phyloP scores from a whole-genome alignment of 1,140 invertebrate species.

The Papilio aristodemus region DNA sequence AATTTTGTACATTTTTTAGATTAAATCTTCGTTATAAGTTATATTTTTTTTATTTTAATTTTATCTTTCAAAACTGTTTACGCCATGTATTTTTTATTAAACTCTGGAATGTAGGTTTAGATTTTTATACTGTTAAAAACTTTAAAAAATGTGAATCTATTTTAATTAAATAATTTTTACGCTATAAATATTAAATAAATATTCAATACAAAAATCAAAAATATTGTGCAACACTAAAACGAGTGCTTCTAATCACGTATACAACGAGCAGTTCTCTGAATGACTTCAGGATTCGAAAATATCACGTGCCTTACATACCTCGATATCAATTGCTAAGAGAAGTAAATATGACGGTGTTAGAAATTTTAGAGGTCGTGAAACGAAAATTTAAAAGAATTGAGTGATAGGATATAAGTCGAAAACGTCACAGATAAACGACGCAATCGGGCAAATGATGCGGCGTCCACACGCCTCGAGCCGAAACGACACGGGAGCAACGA shows the following conservation, averaged over 20 bases:
- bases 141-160: too few species aligned
- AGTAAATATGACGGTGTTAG: slow-evolving; percentile 40
- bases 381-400: slow-evolving; percentile 29
- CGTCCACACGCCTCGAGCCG: not conserved
- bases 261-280: slow-evolving; percentile 11
- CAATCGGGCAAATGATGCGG: slow-evolving; percentile 22
- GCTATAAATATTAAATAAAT: not conserved
- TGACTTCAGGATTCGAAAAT: not conserved
- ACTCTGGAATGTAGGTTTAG: too few species aligned
- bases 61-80: too few species aligned
- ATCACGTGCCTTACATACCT: slow-evolving; percentile 26
- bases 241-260: slow-evolving; percentile 44
- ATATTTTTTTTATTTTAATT: too few species aligned
- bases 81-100: too few species aligned
- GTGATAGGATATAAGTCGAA: slow-evolving; percentile 14
- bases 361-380: slow-evolving; percentile 47
- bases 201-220: slow-evolving; percentile 17
- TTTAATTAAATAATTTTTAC: too few species aligned
- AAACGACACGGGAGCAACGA: slow-evolving; percentile 43
- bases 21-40: too few species aligned
- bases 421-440: slow-evolving; percentile 13
- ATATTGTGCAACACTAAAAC: slow-evolving; percentile 41
- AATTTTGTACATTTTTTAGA: too few species aligned
- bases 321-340: slow-evolving; percentile 39
- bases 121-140: too few species aligned